These are phyloP conservation scores for Heliangelus exortis DNA, from an alignment of 2,797 vertebrate genomes.

Conservation along the genomic window DNA sequence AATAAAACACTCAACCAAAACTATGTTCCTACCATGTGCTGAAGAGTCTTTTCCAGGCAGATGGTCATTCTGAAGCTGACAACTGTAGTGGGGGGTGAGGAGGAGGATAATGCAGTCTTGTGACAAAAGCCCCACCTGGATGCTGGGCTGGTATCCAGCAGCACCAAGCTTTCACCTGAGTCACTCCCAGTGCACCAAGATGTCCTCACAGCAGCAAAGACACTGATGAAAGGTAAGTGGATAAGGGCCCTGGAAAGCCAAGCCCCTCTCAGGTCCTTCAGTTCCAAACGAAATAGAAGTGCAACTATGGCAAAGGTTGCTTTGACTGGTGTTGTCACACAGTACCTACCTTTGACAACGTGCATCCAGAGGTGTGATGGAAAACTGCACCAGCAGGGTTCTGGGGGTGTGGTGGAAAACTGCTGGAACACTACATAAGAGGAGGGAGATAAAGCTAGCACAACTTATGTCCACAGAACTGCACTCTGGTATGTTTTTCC, in stretches of 20 bases:
- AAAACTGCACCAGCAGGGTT: not conserved
- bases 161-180: not conserved
- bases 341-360: not conserved
- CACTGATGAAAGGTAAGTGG: not conserved
- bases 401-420: no score
- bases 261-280: not conserved
- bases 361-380: not conserved
- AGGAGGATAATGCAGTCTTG: not conserved
- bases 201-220: not conserved
- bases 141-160: not conserved
- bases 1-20: not conserved
- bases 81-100: not conserved
- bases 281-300: not conserved
- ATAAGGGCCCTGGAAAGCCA: not conserved
- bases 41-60: not conserved
- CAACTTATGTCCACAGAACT: not conserved
- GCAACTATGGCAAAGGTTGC: not conserved
- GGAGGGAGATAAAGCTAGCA: not conserved
- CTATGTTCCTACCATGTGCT: not conserved
- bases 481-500: not conserved
- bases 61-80: not conserved
- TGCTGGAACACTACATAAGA: not conserved
- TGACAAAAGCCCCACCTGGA: rapidly evolving
- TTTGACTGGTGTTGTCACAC: not conserved
- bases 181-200: not conserved